phyloP scores from a whole-genome alignment of 2,113 vertebrate species.

The Centropus unirufus region DNA sequence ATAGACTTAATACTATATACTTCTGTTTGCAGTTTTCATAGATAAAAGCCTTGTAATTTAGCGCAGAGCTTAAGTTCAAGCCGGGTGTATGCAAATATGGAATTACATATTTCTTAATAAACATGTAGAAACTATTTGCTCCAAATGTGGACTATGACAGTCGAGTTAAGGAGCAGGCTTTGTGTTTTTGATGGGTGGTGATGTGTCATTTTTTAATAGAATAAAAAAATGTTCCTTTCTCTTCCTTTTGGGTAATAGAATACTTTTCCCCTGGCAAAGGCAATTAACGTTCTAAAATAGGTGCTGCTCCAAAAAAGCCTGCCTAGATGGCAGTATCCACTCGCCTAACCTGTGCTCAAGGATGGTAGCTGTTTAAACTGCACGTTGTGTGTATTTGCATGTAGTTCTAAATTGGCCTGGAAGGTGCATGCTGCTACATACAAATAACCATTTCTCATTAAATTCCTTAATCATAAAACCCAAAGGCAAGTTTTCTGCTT shows the following conservation, averaged over 20 bases:
- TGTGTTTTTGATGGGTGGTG: background rate
- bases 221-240: background rate
- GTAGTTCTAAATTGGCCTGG: background rate
- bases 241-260: background rate
- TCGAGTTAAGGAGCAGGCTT: background rate
- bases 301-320: slow-evolving; percentile 26
- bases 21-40: background rate
- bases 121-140: background rate
- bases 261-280: background rate
- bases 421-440: background rate
- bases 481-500: background rate
- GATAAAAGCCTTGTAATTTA: background rate
- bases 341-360: background rate
- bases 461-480: background rate
- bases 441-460: background rate
- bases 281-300: background rate
- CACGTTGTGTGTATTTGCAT: background rate
- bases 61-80: background rate
- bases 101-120: slow-evolving; percentile 24
- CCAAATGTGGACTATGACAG: background rate
- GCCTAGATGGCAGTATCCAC: slow-evolving; percentile 70
- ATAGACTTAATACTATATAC: background rate
- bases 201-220: background rate
- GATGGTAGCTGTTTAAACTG: background rate
- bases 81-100: background rate